A percentile compares a stretch with the other conserved stretches of the same genome.
Evolutionary conservation across 2,888 invertebrate species (phyloP).

Genomic region (Orthosia incerta): DNA sequence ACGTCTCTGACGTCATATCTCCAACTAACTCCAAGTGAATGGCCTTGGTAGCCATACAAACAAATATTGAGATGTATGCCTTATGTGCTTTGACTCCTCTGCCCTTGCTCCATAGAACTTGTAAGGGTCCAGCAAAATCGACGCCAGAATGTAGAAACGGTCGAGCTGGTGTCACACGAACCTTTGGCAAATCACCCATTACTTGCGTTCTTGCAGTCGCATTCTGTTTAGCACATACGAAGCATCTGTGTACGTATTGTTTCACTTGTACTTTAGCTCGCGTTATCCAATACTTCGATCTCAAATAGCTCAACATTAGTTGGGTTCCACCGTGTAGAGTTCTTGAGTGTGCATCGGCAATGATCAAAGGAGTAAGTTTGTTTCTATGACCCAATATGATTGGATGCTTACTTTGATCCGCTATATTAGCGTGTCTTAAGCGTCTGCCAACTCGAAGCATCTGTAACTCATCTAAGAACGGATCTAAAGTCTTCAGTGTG

Average conservation of each 20-base stretch:
- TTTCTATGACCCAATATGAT: conserved; percentile 19
- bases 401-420: conserved; percentile 13
- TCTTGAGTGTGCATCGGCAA: conserved; percentile 19
- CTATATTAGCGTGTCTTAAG: not conserved
- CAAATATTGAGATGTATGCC: conserved; percentile 1
- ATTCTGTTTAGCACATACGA: too few relatives aligned
- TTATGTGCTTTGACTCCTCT: conserved; percentile 7
- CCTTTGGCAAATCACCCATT: too few relatives aligned
- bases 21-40: not conserved
- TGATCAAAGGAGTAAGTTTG: conserved; percentile 1
- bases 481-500: conserved; percentile 4
- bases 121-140: conserved; percentile 21
- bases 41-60: conserved; percentile 4
- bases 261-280: too few relatives aligned
- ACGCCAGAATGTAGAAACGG: not conserved
- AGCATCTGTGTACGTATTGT: too few relatives aligned
- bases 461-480: not conserved
- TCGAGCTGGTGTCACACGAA: too few relatives aligned
- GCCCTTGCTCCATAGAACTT: conserved; percentile 2
- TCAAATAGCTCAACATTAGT: too few relatives aligned
- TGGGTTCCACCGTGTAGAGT: conserved; percentile 13
- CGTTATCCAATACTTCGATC: too few relatives aligned
- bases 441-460: conserved; percentile 13
- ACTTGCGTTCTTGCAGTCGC: too few relatives aligned
- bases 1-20: too few relatives aligned